These are phyloP conservation scores for Conomelus anceps DNA, from an alignment of 2,888 invertebrate species.

Conservation along the genomic window DNA sequence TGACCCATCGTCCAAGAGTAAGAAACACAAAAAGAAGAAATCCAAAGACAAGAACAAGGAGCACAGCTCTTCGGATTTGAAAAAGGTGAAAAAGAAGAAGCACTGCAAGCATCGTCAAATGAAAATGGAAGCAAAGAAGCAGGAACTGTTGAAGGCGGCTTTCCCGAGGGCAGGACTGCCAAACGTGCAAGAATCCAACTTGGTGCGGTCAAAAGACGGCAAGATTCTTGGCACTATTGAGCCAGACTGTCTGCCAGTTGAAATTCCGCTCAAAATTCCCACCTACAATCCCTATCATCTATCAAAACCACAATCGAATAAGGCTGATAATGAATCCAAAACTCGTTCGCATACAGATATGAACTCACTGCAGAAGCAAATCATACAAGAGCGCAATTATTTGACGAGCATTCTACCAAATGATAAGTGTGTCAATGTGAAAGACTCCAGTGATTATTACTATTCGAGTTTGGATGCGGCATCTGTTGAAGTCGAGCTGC, in stretches of 20 bases:
- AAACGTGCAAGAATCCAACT: not conserved
- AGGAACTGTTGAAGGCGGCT: not conserved
- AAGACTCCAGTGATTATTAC: not conserved
- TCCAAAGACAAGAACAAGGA: not conserved
- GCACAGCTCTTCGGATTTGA: not conserved
- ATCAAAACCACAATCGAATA: not conserved
- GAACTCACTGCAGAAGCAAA: not conserved
- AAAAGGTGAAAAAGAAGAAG: constrained; percentile 1
- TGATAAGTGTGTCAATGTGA: not conserved
- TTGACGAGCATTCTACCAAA: not conserved
- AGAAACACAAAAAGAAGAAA: not conserved
- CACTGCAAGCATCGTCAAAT: not conserved
- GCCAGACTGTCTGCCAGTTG: not conserved
- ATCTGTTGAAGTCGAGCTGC: not conserved
- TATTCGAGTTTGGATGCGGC: not conserved
- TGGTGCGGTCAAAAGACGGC: not conserved
- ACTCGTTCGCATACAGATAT: not conserved
- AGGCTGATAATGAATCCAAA: not conserved
- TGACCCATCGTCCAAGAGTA: not conserved
- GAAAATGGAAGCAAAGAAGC: not conserved
- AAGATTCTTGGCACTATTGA: not conserved
- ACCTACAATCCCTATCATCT: not conserved
- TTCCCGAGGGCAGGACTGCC: too few species aligned
- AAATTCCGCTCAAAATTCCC: not conserved
- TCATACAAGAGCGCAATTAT: not conserved